Base-by-base conservation (phyloP, 2,113 vertebrate genomes). In the Nanorana parkeri region DNA sequence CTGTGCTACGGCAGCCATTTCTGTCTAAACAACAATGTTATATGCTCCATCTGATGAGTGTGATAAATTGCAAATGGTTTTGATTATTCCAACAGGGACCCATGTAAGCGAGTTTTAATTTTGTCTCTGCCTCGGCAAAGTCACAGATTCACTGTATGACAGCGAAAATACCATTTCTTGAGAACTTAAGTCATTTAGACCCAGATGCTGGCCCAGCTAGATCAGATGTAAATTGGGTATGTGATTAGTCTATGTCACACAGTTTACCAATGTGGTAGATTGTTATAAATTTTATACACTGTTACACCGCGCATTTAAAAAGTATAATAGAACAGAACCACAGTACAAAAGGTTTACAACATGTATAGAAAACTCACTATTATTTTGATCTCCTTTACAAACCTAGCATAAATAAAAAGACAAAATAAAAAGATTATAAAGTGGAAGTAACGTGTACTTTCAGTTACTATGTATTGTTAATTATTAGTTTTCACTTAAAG, bases 191-290 rank as follows among this genome's bases (percentile, higher is more conserved):
- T 81, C 68, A 72, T 81, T 81, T 81, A 81, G 29, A 64, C 78
- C 56, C 78, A 81, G 78, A 81, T 81, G 78, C 78, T 64, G 68
- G 78, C 67, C 77, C 67, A 81, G 78, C 78, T 81, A 81, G 78
- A 81, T 81, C 68, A 81, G 58, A 81, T 72, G 68, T 81, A 68
- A 72, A 72, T 52, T 72, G 41, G 41, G 58, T 64, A 72, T 68
- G 78, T 81, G 68, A 81, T 81, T 81, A 81, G 78, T 81, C 78
- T 81, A 24, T 81, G 78, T 81, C 78, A 81, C 64, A 54, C 41
- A 72, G 54, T 69, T 81, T 73, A 72, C 56, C 58, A 81, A 64
- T 81, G 78, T 61, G 68, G 73, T 54, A 61, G 68, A 81, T 81
- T 41, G 29, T 36, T 80, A 55, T 23, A 79, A 79, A 68, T 68